These are phyloP conservation scores for Karalla daura DNA, from an alignment of 2,797 vertebrate genomes.

Conservation along the genomic window DNA sequence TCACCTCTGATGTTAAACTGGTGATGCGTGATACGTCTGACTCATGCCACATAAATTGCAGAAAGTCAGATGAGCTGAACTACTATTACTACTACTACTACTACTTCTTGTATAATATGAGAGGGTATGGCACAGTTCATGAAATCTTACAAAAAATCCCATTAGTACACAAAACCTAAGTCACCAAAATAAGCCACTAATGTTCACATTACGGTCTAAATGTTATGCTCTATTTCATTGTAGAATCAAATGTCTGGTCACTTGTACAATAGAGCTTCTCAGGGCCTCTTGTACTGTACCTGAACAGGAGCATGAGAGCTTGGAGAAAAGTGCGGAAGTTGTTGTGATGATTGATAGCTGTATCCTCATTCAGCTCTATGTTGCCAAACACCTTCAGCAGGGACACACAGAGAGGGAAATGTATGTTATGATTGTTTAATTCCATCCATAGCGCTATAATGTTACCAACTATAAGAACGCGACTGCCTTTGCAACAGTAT, in stretches of 20 bases:
- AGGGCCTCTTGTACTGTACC: too few species aligned
- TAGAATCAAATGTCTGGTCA: too few species aligned
- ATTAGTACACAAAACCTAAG: too few species aligned
- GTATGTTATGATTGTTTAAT: neutral
- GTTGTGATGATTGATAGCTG: constrained; percentile 94
- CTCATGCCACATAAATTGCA: too few species aligned
- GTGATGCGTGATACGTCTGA: neutral
- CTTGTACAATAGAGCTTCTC: neutral
- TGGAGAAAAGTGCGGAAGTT: constrained; percentile 97
- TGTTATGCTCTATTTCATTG: too few species aligned
- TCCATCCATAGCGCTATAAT: neutral
- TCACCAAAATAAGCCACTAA: too few species aligned
- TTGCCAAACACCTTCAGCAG: constrained; percentile 93
- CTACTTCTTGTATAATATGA: too few species aligned
- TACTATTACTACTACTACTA: too few species aligned
- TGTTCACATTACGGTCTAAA: too few species aligned
- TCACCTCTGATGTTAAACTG: neutral
- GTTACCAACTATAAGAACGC: constrained; percentile 1
- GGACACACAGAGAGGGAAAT: constrained; percentile 18
- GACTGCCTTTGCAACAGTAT: neutral
- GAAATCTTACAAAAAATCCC: too few species aligned
- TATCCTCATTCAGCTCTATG: constrained; percentile 91
- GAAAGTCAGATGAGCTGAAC: too few species aligned
- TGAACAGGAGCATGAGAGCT: constrained; percentile 96
- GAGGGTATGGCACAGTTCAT: too few species aligned